phyloP scores from a whole-genome alignment of 2,797 vertebrate genomes.

The Morus bassanus region DNA sequence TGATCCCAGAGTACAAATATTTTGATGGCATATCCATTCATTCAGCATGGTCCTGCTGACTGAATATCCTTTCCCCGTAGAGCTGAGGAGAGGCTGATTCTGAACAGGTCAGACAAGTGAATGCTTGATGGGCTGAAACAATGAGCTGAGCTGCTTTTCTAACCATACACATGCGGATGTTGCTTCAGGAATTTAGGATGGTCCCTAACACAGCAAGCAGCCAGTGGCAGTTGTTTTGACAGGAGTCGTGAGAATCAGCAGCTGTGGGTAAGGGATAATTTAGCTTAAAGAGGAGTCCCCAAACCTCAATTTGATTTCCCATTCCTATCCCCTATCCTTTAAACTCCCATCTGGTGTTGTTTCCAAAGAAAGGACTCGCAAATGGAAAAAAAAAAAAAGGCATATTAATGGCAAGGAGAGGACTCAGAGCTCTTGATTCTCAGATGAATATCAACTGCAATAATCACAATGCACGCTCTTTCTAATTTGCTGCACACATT shows the following conservation, averaged over 20 bases:
- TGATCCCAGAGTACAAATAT: background rate
- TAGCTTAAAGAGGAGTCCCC: background rate
- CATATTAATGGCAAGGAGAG: background rate
- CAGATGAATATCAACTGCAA: background rate
- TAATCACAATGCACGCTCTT: background rate
- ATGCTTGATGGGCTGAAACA: background rate
- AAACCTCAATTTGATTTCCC: background rate
- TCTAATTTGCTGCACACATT: background rate
- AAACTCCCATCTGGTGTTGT: background rate
- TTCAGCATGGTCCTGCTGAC: background rate
- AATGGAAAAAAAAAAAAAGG: background rate
- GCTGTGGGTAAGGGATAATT: background rate
- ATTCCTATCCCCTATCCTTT: background rate
- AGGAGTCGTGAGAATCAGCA: background rate
- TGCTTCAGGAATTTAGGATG: background rate
- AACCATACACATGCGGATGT: fast-evolving
- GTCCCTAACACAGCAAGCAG: background rate
- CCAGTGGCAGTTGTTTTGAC: background rate
- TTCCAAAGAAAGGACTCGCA: background rate
- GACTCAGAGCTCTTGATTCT: background rate
- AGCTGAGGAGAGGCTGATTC: background rate
- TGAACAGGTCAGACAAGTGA: background rate
- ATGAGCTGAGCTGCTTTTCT: background rate
- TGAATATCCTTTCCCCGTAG: background rate
- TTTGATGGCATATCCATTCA: background rate